A percentile compares a stretch with the other conserved stretches of the same genome.
Conservation (phyloP, 2,888 invertebrate genomes). For the Idaea straminata region DNA sequence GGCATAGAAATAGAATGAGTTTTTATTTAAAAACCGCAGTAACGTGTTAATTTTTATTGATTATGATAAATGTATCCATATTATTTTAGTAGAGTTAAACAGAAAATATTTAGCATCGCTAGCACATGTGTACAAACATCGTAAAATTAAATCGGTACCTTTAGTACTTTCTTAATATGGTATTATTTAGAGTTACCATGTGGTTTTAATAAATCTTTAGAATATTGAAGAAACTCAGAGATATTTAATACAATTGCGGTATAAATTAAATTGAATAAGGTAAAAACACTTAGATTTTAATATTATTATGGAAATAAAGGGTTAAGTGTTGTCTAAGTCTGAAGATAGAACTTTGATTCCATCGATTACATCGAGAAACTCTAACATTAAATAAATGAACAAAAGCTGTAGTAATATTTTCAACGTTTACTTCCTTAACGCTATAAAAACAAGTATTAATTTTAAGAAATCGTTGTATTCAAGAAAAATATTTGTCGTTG, state of each 20-base stretch:
- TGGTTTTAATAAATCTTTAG: constrained; percentile 52
- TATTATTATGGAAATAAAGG: neutral
- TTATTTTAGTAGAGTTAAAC: constrained; percentile 28
- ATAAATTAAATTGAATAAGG: neutral
- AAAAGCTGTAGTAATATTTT: neutral
- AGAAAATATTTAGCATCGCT: constrained; percentile 39
- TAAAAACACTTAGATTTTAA: neutral
- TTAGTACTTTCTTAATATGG: constrained; percentile 32
- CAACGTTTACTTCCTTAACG: neutral
- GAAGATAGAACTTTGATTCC: neutral
- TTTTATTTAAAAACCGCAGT: constrained; percentile 22
- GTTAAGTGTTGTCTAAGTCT: neutral
- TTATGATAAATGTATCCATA: constrained; percentile 15
- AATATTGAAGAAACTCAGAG: constrained; percentile 11
- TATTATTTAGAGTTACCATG: constrained; percentile 43
- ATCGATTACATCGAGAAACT: too few relatives aligned
- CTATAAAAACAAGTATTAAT: constrained; percentile 5
- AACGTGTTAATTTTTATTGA: constrained; percentile 16
- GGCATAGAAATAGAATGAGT: constrained; percentile 35
- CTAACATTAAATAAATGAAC: too few relatives aligned
- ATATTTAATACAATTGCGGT: constrained; percentile 6
- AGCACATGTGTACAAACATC: constrained; percentile 62
- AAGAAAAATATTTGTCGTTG: constrained; percentile 50
- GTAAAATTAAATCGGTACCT: constrained; percentile 45
- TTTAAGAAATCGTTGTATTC: constrained; percentile 3